A percentile compares a stretch with the other conserved stretches of the same genome.
phyloP scores from a whole-genome alignment of 1,140 invertebrate genomes.

The Pseudomyrmex pallidus region DNA sequence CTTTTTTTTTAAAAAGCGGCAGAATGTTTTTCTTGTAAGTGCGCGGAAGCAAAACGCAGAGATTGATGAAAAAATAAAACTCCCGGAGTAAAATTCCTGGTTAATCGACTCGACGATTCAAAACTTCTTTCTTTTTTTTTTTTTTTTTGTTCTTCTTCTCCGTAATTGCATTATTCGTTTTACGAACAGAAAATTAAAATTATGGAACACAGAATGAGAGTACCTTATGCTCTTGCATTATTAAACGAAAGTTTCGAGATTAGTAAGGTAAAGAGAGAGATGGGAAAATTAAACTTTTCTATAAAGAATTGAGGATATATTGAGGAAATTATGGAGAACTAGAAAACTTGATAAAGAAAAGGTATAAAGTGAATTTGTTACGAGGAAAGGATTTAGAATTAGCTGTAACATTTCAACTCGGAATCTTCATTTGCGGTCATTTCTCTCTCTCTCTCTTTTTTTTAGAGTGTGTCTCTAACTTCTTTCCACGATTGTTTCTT shows the following conservation, averaged over 20 bases:
- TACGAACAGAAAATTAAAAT: slow-evolving; percentile 1
- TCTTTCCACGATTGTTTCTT: not conserved
- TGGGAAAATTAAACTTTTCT: slow-evolving; percentile 2
- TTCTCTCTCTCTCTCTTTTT: too few species aligned
- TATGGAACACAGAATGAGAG: not conserved
- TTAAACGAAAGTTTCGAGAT: slow-evolving; percentile 18
- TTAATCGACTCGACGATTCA: not conserved
- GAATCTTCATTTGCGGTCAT: not conserved
- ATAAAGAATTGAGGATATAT: slow-evolving; percentile 3
- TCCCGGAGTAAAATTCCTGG: not conserved
- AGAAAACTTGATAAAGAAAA: slow-evolving; percentile 3
- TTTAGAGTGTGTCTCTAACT: not conserved
- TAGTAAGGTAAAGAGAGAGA: slow-evolving; percentile 1
- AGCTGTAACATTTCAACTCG: slow-evolving; percentile 8
- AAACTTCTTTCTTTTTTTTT: not conserved
- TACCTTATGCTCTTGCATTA: not conserved
- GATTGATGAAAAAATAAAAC: slow-evolving; percentile 17
- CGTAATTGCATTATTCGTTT: slow-evolving; percentile 11
- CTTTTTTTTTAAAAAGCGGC: slow-evolving; percentile 24
- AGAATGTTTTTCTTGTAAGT: not conserved
- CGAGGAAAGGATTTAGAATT: not conserved
- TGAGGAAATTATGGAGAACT: not conserved
- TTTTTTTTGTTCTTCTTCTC: not conserved
- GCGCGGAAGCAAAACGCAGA: not conserved
- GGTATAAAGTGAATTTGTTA: not conserved